phyloP scores from a whole-genome alignment of 2,113 vertebrate genomes.

The Octodon degus region DNA sequence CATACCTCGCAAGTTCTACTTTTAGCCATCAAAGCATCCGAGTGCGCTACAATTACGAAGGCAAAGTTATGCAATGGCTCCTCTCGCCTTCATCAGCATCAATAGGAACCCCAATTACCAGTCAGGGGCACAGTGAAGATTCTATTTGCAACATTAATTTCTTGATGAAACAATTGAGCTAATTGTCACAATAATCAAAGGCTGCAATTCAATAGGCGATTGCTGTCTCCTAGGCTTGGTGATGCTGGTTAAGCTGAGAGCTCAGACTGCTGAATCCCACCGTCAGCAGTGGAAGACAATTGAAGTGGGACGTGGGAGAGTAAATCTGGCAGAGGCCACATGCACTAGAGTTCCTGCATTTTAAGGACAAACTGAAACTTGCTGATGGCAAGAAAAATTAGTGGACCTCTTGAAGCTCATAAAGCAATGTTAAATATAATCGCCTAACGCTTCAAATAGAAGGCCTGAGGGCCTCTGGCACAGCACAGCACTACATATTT shows the following conservation, averaged over 20 bases:
- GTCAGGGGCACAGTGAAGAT: background rate
- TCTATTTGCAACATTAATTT: constrained; percentile 37
- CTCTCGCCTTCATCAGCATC: background rate
- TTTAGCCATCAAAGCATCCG: background rate
- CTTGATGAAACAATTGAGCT: constrained; percentile 46
- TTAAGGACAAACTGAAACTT: background rate
- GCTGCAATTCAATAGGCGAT: constrained; percentile 63
- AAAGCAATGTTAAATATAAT: background rate
- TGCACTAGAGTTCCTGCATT: background rate
- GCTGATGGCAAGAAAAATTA: background rate
- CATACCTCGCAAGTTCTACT: background rate
- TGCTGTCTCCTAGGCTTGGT: constrained; percentile 38
- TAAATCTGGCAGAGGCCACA: background rate
- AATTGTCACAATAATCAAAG: constrained; percentile 38
- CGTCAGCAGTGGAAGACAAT: background rate
- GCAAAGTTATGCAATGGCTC: background rate
- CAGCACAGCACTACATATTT: background rate
- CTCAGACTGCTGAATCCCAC: background rate
- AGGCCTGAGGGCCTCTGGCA: background rate
- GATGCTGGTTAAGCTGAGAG: constrained; percentile 33
- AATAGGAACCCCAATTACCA: background rate
- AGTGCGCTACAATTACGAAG: background rate
- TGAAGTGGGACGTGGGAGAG: background rate
- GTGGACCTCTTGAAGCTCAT: background rate
- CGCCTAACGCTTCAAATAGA: background rate